phyloP scores from a whole-genome alignment of 2,797 vertebrate genomes.

The Balearica regulorum region DNA sequence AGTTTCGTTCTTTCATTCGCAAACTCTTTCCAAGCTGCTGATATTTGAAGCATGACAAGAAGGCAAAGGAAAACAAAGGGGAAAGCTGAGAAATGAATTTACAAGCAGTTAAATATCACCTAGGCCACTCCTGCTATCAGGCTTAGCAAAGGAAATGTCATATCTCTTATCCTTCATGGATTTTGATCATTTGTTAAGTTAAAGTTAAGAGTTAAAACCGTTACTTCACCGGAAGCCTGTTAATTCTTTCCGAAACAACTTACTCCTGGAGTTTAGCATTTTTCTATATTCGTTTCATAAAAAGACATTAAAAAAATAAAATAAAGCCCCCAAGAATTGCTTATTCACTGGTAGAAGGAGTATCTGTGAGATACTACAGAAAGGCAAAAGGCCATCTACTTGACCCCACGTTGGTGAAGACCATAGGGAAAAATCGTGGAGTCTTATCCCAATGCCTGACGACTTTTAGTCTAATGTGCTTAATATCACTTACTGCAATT shows the following conservation, averaged over 20 bases:
- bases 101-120: neutral
- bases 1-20: neutral
- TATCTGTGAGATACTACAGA: too few species aligned
- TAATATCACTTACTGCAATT: neutral
- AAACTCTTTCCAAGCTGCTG: neutral
- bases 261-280: neutral
- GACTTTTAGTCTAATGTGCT: neutral
- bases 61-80: neutral
- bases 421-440: accelerated
- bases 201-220: neutral
- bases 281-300: neutral
- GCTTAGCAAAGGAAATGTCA: neutral
- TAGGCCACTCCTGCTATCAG: neutral
- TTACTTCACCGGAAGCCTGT: neutral
- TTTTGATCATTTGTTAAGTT: neutral
- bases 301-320: neutral
- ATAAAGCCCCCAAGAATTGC: neutral
- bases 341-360: neutral
- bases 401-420: neutral
- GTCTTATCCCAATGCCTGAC: neutral
- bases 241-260: neutral
- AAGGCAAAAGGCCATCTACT: neutral
- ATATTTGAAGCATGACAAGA: neutral
- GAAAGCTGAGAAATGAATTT: neutral
- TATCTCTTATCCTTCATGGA: neutral